Evolutionary conservation across 1,140 invertebrate species (phyloP), one percentile per base, ranked within the genome.

Genomic region (Apis dorsata): DNA sequence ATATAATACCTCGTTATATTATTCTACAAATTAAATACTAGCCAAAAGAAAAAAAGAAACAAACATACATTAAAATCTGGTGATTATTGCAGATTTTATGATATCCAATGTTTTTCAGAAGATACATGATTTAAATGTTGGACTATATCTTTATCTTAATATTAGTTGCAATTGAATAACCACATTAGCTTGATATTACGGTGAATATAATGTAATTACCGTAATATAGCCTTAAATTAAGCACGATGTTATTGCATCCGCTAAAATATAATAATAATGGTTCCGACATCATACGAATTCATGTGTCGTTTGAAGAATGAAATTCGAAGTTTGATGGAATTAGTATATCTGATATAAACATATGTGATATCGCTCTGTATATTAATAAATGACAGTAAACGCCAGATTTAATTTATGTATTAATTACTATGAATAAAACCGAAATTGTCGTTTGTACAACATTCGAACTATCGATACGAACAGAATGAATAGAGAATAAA

Each of bases 1-100:
- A 79, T 86, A 88, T 68, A 69, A 89, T 91, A 91, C 89, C 91
- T 91, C 90, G 90, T 91, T 92, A 90, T 89, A 90, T 90, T 88
- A 89, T 86, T 89, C 78, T 90, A 88, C 60, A 73, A 86, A 88
- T 83, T 84, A 86, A 88, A 87, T 90, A 89, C 81, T 89, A 91
- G 88, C 87, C 86, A 90, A 92, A 90, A 87, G 15, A 79, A 59
- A 60, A 90, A 89, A 28, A 24, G 5, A 83, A 90, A 66, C 75
- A 55, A 62, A 60, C 80, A 72, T 76, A 57, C 53, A 63, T 83
- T 81, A 63, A 73, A 1, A 81, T 81, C 71, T 81, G 79, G 62
- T 59, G 60, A 74, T 66, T 74, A 51, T 74, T 81, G 66, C 51
- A 34, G 21, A 74, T 74, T 49, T 66, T 55, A 55, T 55, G 21